These are phyloP conservation scores for Lepidurus packardi DNA, from an alignment of 1,140 invertebrate species.

Conservation along the genomic window DNA sequence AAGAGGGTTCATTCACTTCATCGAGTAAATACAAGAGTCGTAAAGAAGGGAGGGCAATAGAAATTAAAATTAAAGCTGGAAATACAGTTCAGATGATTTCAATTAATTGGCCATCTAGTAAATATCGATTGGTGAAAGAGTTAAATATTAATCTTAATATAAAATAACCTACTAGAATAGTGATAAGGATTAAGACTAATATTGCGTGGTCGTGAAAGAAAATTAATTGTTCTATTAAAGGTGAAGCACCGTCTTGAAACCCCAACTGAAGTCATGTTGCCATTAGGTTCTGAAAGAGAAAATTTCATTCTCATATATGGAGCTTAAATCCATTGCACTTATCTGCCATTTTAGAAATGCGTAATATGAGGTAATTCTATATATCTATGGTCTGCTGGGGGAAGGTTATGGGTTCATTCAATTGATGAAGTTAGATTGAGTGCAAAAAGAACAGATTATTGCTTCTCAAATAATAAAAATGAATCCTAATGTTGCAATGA, in stretches of 20 bases:
- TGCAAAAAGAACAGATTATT: conserved; percentile 44
- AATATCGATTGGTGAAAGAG: no score
- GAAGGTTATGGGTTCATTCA: conserved; percentile 54
- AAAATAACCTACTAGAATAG: no score
- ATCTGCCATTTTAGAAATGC: conserved; percentile 53
- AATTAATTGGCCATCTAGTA: no score
- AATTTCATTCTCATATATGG: conserved; percentile 52
- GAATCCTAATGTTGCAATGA: conserved; percentile 51
- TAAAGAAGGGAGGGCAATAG: no score
- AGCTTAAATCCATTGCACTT: conserved; percentile 54
- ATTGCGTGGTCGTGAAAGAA: conserved; percentile 55
- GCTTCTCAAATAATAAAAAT: conserved; percentile 52
- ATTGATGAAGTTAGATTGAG: conserved; percentile 49
- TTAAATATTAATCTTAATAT: no score
- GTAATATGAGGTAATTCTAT: conserved; percentile 51
- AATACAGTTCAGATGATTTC: no score
- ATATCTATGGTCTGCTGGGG: conserved; percentile 53
- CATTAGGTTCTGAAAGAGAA: conserved; percentile 47
- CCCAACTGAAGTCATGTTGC: conserved; percentile 49
- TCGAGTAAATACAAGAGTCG: no score
- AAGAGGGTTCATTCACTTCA: no score
- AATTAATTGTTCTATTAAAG: conserved; percentile 55
- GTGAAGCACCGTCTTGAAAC: conserved; percentile 52
- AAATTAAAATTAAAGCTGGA: no score
- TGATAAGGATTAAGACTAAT: no score